These are phyloP conservation scores for Drosophila pallidifrons DNA, from an alignment of 1,140 invertebrate genomes.

Conservation along the genomic window DNA sequence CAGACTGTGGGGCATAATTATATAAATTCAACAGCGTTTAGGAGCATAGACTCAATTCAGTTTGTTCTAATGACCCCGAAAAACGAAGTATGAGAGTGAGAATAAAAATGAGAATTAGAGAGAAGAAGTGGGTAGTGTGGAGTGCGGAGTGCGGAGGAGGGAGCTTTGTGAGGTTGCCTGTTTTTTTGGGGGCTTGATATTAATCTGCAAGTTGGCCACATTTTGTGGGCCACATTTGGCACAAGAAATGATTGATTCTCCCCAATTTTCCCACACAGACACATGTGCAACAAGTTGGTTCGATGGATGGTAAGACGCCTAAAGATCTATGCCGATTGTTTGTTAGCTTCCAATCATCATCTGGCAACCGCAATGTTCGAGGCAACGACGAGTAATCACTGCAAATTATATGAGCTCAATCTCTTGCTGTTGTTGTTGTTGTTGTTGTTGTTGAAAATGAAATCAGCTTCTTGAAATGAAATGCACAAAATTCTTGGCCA, in stretches of 20 bases:
- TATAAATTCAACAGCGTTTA: conserved; percentile 72
- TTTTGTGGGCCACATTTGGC: conserved; percentile 24
- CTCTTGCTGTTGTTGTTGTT: conserved; percentile 23
- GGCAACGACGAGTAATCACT: conserved; percentile 56
- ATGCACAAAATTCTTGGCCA: conserved; percentile 38
- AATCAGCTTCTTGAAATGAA: conserved; percentile 45
- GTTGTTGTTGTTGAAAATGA: conserved; percentile 61
- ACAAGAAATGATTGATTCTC: conserved; percentile 36
- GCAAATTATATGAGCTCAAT: conserved; percentile 56
- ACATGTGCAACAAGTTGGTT: background rate
- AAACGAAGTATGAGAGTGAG: conserved; percentile 6
- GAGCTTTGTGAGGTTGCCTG: background rate
- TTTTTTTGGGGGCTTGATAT: conserved; percentile 19
- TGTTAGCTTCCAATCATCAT: conserved; percentile 31
- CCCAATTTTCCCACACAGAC: conserved; percentile 18
- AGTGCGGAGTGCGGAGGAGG: too few relatives aligned
- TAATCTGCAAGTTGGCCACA: conserved; percentile 47
- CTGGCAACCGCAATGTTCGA: too few relatives aligned
- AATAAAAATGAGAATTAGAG: background rate
- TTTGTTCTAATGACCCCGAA: conserved; percentile 74
- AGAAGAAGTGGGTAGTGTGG: too few relatives aligned
- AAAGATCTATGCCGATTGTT: conserved; percentile 47
- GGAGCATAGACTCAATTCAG: conserved; percentile 40
- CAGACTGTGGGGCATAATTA: conserved; percentile 57
- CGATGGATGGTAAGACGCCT: conserved; percentile 23